Evolutionary conservation across 2,888 invertebrate species (phyloP), one percentile per base, ranked within the genome.

Genomic region (Leptopilina drosophilae): DNA sequence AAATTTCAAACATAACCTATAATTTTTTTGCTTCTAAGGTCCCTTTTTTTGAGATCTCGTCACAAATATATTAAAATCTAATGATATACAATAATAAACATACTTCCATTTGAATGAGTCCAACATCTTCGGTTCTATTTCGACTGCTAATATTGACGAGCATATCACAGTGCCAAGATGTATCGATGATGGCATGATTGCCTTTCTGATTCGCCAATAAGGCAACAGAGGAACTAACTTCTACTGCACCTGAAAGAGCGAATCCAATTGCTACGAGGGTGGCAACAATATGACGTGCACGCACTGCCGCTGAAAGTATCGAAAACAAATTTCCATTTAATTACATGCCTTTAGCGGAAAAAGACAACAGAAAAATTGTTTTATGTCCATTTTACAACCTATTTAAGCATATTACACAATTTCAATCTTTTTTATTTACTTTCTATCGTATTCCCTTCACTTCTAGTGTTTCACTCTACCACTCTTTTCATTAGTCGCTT

Each of bases 151-250:
- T 88, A 78, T 91, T 91, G 83, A 90, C 90, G 77, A 91, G 87
- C 90, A 91, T 90, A 82, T 91, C 90, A 77, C 91, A 91, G 79
- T 91, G 91, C 91, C 91, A 91, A 15, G 91, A 91, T 1, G 91
- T 91, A 78, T 91, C 91, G 83, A 91, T 91, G 82, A 90, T 90
- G 12, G 90, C 91, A 88, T 91, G 90, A 81, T 91, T 91, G 82
- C 91, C 91, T 75, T 88, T 85, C 78, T 91, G 91, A 85, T 93
- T 93, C 2, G 93, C 93, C 59, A 93, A 90, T 69, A 94, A 88
- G 20, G 94, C 93, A 1, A 94, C 94, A 3, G 93, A 93, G 12
- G 94, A 93, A 80, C 93, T 93, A 82, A 93, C 93, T 85, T 94
- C 93, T 6, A 94, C 93, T 14, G 94, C 91, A 1, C 94, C 94